Percentiles rank a stretch among this genome's conserved stretches.
Conservation (phyloP, 2,113 vertebrate species). For the Anseranas semipalmata region DNA sequence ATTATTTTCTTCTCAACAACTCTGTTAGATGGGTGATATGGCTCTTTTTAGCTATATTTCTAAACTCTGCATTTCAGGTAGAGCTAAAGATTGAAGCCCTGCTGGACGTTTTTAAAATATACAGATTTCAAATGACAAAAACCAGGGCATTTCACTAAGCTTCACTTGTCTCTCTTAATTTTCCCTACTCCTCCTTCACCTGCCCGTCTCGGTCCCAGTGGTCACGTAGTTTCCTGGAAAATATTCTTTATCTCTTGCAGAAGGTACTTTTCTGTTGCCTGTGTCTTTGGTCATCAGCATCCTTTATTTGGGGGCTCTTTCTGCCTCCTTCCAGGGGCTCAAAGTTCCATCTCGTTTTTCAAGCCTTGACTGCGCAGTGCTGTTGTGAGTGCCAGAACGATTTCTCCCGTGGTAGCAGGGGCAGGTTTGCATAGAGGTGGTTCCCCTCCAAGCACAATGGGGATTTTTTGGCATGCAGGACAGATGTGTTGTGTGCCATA, state of each 20-base stretch:
- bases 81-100: neutral
- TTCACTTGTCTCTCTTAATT: neutral
- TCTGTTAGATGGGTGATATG: neutral
- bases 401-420: neutral
- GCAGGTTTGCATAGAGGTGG: neutral
- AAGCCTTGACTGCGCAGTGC: neutral
- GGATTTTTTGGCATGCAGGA: fast-evolving
- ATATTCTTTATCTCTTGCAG: neutral
- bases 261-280: neutral
- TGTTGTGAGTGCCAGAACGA: neutral
- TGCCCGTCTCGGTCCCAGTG: neutral
- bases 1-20: neutral
- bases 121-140: neutral
- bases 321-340: fast-evolving
- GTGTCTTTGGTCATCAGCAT: neutral
- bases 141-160: neutral
- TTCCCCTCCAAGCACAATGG: fast-evolving
- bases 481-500: fast-evolving
- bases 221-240: neutral
- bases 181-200: neutral
- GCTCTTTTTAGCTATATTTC: neutral
- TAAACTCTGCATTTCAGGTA: neutral
- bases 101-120: neutral
- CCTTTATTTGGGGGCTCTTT: neutral
- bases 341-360: neutral